phyloP scores from a whole-genome alignment of 2,797 vertebrate species.

The Enteromius mattozi region DNA sequence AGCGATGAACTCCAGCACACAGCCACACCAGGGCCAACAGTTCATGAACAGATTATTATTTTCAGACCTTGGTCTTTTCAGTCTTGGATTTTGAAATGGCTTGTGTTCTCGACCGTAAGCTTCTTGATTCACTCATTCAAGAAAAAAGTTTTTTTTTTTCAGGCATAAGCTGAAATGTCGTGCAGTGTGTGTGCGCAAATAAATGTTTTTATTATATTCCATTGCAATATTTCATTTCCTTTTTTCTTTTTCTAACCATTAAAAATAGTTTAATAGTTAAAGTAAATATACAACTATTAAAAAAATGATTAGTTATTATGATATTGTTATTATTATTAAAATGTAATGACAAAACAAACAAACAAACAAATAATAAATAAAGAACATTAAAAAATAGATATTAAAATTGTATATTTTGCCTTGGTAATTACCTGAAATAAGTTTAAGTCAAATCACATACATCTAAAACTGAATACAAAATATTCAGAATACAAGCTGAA shows the following conservation, averaged over 20 bases:
- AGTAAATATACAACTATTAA: not conserved
- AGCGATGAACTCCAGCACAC: not conserved
- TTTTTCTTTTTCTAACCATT: not conserved
- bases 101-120: not conserved
- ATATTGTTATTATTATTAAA: too few relatives aligned
- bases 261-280: not conserved
- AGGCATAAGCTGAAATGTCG: not conserved
- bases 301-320: not conserved
- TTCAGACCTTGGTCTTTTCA: constrained; percentile 8
- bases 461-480: not conserved
- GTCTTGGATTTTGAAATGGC: not conserved
- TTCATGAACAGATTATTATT: not conserved
- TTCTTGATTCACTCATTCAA: not conserved
- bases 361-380: not conserved
- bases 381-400: not conserved
- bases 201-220: not conserved
- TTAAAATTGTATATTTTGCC: not conserved
- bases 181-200: not conserved
- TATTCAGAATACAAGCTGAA: not conserved
- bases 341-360: not conserved
- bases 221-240: not conserved
- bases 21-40: not conserved
- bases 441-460: not conserved
- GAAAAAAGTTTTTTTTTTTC: not conserved
- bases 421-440: not conserved